A percentile compares a stretch with the other conserved stretches of the same genome.
Evolutionary conservation across 2,888 invertebrate genomes (phyloP).

Genomic region (Asteroscopus sphinx): DNA sequence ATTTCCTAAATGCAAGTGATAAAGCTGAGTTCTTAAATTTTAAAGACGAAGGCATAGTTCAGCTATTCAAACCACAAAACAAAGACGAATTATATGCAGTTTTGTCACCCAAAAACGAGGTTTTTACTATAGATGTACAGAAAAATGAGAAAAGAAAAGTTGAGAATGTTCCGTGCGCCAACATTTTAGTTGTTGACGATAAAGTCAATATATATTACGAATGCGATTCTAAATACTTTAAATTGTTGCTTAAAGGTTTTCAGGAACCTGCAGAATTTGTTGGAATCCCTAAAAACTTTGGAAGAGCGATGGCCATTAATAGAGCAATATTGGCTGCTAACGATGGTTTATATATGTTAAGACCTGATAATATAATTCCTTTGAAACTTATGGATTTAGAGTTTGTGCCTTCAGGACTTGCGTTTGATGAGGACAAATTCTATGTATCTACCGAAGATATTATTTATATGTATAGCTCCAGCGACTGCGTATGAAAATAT

Average conservation of each 20-base stretch:
- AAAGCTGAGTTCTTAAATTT: conserved; percentile 74
- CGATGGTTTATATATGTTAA: conserved; percentile 81
- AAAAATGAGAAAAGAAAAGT: conserved; percentile 77
- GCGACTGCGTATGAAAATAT: conserved; percentile 55
- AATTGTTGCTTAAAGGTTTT: conserved; percentile 80
- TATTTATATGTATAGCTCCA: conserved; percentile 76
- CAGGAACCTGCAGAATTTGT: conserved; percentile 83
- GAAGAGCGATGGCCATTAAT: conserved; percentile 74
- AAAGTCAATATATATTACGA: conserved; percentile 81
- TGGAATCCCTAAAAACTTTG: conserved; percentile 80
- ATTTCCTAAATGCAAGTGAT: conserved; percentile 72
- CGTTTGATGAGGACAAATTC: conserved; percentile 70
- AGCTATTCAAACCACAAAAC: conserved; percentile 75
- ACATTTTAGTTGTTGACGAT: conserved; percentile 79
- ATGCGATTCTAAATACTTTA: conserved; percentile 85
- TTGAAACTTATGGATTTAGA: conserved; percentile 82
- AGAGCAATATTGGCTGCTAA: conserved; percentile 79
- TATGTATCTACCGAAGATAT: conserved; percentile 78
- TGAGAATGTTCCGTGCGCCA: conserved; percentile 80
- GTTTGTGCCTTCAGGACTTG: conserved; percentile 77
- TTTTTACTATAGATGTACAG: conserved; percentile 72
- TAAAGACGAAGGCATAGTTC: conserved; percentile 83
- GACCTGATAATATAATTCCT: conserved; percentile 78
- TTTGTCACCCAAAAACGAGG: conserved; percentile 79
- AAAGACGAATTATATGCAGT: conserved; percentile 77